Evolutionary conservation across 2,113 vertebrate species (phyloP).

Genomic region (Scopus umbretta): DNA sequence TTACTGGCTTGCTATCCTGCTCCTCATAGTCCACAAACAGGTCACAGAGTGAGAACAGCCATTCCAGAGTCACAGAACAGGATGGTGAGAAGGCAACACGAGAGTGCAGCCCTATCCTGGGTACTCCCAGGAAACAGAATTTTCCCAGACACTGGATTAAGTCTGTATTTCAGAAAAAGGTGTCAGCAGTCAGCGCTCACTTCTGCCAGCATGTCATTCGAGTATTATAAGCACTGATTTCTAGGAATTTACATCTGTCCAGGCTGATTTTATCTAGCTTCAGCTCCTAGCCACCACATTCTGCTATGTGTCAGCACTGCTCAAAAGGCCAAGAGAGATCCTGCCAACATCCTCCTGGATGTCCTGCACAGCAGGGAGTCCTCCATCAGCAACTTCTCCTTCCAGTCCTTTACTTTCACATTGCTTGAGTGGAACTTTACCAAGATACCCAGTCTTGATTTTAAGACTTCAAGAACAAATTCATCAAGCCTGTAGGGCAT

Average conservation of each 20-base stretch:
- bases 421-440: background rate
- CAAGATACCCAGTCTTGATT: background rate
- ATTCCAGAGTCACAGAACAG: background rate
- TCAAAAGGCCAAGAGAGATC: background rate
- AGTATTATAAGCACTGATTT: background rate
- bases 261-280: background rate
- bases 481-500: background rate
- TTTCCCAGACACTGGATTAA: background rate
- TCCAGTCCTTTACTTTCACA: background rate
- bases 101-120: background rate
- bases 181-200: background rate
- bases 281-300: background rate
- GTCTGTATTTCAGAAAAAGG: background rate
- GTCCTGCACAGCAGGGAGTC: background rate
- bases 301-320: background rate
- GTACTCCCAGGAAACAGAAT: background rate
- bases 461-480: conserved; percentile 3
- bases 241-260: background rate
- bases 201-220: background rate
- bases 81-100: background rate
- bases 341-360: background rate
- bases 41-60: background rate
- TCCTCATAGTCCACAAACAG: background rate
- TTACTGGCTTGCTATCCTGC: background rate
- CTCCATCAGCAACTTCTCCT: background rate